A percentile compares a stretch with the other conserved stretches of the same genome.
phyloP scores from a whole-genome alignment of 2,113 vertebrate species.

The Dicentrarchus labrax region DNA sequence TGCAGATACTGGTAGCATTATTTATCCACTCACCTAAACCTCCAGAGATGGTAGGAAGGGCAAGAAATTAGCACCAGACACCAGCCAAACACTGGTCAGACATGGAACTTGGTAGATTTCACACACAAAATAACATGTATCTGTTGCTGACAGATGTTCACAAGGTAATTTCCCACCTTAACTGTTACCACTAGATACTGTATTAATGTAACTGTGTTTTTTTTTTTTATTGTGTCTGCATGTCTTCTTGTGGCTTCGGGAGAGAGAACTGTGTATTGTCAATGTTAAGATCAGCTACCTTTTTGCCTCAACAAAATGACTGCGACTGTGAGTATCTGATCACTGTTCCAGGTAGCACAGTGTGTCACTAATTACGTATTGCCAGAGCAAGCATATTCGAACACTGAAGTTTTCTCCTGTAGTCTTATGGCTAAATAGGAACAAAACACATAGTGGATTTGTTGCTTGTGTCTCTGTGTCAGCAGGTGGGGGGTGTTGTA shows the following conservation, averaged over 20 bases:
- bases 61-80: too few relatives aligned
- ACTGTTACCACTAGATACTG: background rate
- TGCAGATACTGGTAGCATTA: background rate
- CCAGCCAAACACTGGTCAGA: too few relatives aligned
- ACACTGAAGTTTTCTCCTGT: conserved; percentile 6
- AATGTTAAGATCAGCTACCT: conserved; percentile 35
- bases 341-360: conserved; percentile 46
- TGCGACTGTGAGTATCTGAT: conserved; percentile 32
- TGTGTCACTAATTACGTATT: conserved; percentile 54
- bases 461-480: conserved; percentile 13
- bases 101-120: too few relatives aligned
- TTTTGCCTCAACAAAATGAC: conserved; percentile 40
- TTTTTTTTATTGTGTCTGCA: conserved; percentile 16
- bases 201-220: background rate
- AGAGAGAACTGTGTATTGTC: conserved; percentile 28
- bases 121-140: too few relatives aligned
- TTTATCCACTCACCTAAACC: background rate
- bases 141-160: too few relatives aligned
- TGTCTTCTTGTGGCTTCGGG: background rate
- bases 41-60: background rate
- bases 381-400: background rate
- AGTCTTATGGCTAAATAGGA: conserved; percentile 46
- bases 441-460: conserved; percentile 27
- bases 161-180: background rate
- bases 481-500: conserved; percentile 40